A percentile compares a stretch with the other conserved stretches of the same genome.
These are phyloP conservation scores for Parauchenoglanis ngamensis DNA, from an alignment of 2,797 vertebrate genomes.

Conservation along the genomic window DNA sequence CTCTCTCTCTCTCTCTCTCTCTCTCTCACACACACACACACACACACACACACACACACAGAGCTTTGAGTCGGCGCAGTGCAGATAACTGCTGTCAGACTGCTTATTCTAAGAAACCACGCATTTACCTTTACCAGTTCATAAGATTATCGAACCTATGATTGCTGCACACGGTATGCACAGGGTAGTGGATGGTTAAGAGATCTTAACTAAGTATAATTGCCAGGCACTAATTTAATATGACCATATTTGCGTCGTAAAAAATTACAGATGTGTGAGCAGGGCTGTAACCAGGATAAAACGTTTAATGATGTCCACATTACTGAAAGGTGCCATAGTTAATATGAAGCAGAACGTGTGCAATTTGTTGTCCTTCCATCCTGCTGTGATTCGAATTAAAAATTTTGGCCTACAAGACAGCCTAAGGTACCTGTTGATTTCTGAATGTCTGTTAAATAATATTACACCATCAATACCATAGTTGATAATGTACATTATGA, in stretches of 20 bases:
- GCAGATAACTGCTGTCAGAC: constrained; percentile 24
- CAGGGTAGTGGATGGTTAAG: neutral
- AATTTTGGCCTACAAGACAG: neutral
- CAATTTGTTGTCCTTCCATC: neutral
- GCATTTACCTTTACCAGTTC: neutral
- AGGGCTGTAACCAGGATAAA: neutral
- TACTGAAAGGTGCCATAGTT: neutral
- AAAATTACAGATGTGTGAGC: neutral
- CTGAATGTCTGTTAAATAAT: neutral
- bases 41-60: neutral
- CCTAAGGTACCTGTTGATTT: neutral
- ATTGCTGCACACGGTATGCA: neutral
- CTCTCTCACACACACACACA: neutral
- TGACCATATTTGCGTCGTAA: neutral
- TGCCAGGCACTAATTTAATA: neutral
- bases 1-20: too few relatives aligned
- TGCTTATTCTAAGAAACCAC: neutral
- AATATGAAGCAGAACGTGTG: neutral
- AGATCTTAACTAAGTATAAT: neutral
- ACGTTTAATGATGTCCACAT: neutral
- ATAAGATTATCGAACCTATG: neutral
- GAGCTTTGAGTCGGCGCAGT: constrained; percentile 3
- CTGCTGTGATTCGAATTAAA: neutral
- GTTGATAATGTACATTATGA: neutral
- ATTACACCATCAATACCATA: neutral